Conservation (phyloP, 2,888 invertebrate genomes). For the Bedellia somnulentella region DNA sequence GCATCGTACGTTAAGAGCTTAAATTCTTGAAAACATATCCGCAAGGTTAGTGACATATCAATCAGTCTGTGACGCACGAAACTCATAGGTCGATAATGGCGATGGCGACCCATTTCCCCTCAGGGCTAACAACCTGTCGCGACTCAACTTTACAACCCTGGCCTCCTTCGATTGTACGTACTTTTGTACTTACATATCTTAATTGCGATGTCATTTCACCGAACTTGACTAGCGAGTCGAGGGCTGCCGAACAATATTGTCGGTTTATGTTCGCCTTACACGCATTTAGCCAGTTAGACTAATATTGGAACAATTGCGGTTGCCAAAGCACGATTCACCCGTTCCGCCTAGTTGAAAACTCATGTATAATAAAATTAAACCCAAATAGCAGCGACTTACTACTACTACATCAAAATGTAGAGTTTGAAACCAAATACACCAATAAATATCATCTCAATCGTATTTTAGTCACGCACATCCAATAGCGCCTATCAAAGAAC, state of each 20-base stretch:
- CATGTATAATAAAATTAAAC: no score
- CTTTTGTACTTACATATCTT: no score
- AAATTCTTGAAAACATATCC: no score
- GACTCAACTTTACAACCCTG: slow-evolving; percentile 20
- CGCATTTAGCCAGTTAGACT: background rate
- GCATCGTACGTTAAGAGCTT: no score
- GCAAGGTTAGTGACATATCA: slow-evolving; percentile 24
- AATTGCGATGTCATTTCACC: slow-evolving; percentile 20
- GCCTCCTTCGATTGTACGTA: slow-evolving; percentile 25
- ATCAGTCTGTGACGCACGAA: slow-evolving; percentile 18
- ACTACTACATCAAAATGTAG: no score
- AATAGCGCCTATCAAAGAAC: slow-evolving; percentile 41
- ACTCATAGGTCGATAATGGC: slow-evolving; percentile 23
- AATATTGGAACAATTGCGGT: slow-evolving; percentile 2
- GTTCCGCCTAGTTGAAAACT: no score
- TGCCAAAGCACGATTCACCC: slow-evolving; percentile 4
- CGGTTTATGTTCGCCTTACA: background rate
- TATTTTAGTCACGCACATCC: slow-evolving; percentile 38
- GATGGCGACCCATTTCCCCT: slow-evolving; percentile 18
- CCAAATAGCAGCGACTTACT: no score
- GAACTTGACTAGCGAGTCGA: slow-evolving; percentile 7
- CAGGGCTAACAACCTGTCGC: slow-evolving; percentile 8
- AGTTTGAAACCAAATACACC: slow-evolving; percentile 2
- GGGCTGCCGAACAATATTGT: slow-evolving; percentile 2
- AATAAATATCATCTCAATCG: slow-evolving; percentile 1